Base-by-base conservation (phyloP, 2,888 invertebrate genomes). In the Ligdia adustata region DNA sequence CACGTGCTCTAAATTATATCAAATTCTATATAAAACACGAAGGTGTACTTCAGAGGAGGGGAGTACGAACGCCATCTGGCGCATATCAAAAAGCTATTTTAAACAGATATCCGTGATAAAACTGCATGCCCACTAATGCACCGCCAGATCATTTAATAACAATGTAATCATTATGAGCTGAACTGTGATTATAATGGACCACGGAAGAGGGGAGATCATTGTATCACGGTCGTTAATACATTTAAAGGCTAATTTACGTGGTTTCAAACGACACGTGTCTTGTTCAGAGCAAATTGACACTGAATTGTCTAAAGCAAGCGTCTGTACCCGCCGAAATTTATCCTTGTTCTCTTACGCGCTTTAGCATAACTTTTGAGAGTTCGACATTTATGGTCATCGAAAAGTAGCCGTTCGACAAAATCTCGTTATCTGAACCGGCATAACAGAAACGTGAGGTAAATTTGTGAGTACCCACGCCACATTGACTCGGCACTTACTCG, bases 101-200 rank as follows among this genome's bases (percentile, higher is more conserved):
- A 79, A 78, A 69, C n/a, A n/a, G 87, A 88, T 87, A 83, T 82
- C 75, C 79, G 72, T 78, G 85, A 86, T 86, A 84, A 84, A 80
- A 68, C 70, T 66, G 70, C 73, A 67, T 70, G 71, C 69, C 66
- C 74, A 70, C 75, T 78, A 82, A 83, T 80, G 77, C 76, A 76
- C 77, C 79, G 83, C 83, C 79, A 64, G 62, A 72, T 70, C 74
- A 78, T 86, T 82, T 79, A 82, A 86, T 79, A 82, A 78, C 79
- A 82, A 76, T 78, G 55, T 72, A 76, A 71, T 73, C 73, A 82
- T 84, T 82, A 84, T 72, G 65, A 68, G 52, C 71, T 72, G 76
- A 81, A 67, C 68, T 55, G 70, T 72, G 77, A 82, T 83, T 79
- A 84, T 72, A 69, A 73, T 72, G 65, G 67, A 52, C 62, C 64